Evolutionary conservation across 1,140 invertebrate genomes (phyloP).

Genomic region (Schmidtea mediterranea): DNA sequence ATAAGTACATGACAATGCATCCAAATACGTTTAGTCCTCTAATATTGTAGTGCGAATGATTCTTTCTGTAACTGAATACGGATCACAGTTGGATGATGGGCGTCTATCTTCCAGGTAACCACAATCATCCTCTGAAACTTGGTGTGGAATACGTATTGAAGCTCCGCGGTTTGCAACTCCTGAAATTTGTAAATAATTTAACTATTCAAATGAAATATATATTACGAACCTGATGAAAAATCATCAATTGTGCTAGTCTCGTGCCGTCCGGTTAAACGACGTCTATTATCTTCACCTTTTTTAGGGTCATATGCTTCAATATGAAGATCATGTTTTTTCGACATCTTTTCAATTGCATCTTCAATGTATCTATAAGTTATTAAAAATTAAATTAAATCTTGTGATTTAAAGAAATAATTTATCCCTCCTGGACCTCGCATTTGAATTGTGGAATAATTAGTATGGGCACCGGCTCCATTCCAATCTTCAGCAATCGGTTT

Average conservation of each 20-base stretch:
- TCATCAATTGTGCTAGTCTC: slow-evolving; percentile 26
- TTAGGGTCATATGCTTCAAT: slow-evolving; percentile 60
- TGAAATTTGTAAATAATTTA: no score
- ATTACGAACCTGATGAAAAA: slow-evolving; percentile 17
- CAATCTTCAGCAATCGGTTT: slow-evolving; percentile 55
- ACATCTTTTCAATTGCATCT: slow-evolving; percentile 41
- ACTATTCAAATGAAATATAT: no score
- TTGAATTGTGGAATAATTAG: slow-evolving; percentile 58
- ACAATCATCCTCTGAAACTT: slow-evolving; percentile 12
- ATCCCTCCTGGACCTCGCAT: slow-evolving; percentile 58
- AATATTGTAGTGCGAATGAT: slow-evolving; percentile 41
- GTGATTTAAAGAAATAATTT: slow-evolving; percentile 16
- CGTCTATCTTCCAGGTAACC: slow-evolving; percentile 23
- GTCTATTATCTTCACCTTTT: slow-evolving; percentile 29
- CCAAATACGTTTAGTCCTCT: slow-evolving; percentile 12
- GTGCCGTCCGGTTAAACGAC: slow-evolving; percentile 27
- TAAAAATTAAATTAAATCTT: neutral
- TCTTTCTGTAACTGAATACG: slow-evolving; percentile 35
- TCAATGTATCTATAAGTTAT: slow-evolving; percentile 20
- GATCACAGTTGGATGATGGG: slow-evolving; percentile 20
- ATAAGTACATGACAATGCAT: no score
- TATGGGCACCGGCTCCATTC: slow-evolving; percentile 64
- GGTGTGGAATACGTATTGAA: slow-evolving; percentile 24
- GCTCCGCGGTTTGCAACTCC: slow-evolving; percentile 29
- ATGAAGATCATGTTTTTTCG: slow-evolving; percentile 50